phyloP scores from a whole-genome alignment of 2,113 vertebrate species.

The Orycteropus afer region DNA sequence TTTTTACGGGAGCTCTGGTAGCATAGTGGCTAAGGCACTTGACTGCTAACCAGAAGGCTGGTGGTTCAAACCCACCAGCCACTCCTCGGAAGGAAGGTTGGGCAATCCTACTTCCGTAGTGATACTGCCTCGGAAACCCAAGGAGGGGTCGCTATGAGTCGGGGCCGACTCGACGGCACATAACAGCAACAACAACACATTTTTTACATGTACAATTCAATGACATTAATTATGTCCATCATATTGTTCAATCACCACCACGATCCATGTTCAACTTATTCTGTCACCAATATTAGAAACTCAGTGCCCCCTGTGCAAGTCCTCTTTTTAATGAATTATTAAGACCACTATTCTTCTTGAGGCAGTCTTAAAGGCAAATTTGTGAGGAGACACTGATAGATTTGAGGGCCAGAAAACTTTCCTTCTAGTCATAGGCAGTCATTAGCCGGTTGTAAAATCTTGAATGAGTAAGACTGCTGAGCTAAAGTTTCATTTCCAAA shows the following conservation, averaged over 20 bases:
- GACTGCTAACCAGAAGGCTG: no score
- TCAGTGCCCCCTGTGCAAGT: not conserved
- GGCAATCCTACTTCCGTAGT: no score
- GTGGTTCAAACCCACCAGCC: no score
- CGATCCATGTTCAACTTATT: not conserved
- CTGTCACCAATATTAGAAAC: not conserved
- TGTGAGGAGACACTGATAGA: not conserved
- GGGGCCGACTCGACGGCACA: no score
- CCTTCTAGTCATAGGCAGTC: not conserved
- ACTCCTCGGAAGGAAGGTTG: no score
- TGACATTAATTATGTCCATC: not conserved
- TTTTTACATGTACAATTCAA: not conserved
- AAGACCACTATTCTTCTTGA: not conserved
- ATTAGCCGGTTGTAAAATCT: not conserved
- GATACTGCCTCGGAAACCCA: no score
- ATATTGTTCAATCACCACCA: not conserved
- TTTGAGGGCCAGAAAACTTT: not conserved
- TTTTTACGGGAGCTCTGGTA: no score
- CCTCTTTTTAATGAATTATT: not conserved
- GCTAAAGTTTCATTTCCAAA: not conserved
- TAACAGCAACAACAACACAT: no score
- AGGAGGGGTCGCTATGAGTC: no score
- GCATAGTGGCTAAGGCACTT: no score
- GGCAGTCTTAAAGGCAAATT: not conserved
- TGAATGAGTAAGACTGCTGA: not conserved